These are phyloP conservation scores for Pimephales promelas DNA, from an alignment of 2,113 vertebrate species.

Conservation along the genomic window DNA sequence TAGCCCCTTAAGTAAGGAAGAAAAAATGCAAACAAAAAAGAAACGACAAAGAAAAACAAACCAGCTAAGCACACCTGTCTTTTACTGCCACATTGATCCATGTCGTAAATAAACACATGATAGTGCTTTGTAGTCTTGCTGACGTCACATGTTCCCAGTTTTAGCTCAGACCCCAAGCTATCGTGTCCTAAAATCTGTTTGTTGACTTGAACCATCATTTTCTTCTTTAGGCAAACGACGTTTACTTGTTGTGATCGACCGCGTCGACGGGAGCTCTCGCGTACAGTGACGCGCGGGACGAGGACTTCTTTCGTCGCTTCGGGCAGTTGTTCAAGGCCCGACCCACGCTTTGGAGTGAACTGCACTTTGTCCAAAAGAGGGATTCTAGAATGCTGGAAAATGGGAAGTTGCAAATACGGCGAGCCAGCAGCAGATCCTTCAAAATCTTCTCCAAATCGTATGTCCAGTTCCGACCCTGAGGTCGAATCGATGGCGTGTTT, in stretches of 20 bases:
- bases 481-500: background rate
- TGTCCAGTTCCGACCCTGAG: background rate
- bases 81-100: slow-evolving; percentile 65
- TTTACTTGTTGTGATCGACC: slow-evolving; percentile 34
- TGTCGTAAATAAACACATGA: slow-evolving; percentile 64
- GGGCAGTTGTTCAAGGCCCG: slow-evolving; percentile 56
- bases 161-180: slow-evolving; percentile 14
- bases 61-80: slow-evolving; percentile 54
- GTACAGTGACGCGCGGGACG: slow-evolving; percentile 39
- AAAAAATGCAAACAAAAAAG: too few relatives aligned
- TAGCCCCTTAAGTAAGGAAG: too few relatives aligned
- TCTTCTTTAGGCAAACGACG: slow-evolving; percentile 56
- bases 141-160: slow-evolving; percentile 65
- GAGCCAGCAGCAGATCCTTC: background rate
- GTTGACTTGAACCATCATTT: slow-evolving; percentile 67
- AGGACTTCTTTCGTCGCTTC: slow-evolving; percentile 56
- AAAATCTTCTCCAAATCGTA: background rate
- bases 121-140: slow-evolving; percentile 48
- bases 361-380: slow-evolving; percentile 62
- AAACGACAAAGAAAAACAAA: too few relatives aligned
- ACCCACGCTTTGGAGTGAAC: slow-evolving; percentile 57
- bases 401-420: slow-evolving; percentile 64
- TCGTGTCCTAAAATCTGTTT: slow-evolving; percentile 50
- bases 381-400: slow-evolving; percentile 58
- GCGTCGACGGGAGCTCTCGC: background rate